Base-by-base conservation (phyloP, 2,797 vertebrate species). In the Chelonia mydas region DNA sequence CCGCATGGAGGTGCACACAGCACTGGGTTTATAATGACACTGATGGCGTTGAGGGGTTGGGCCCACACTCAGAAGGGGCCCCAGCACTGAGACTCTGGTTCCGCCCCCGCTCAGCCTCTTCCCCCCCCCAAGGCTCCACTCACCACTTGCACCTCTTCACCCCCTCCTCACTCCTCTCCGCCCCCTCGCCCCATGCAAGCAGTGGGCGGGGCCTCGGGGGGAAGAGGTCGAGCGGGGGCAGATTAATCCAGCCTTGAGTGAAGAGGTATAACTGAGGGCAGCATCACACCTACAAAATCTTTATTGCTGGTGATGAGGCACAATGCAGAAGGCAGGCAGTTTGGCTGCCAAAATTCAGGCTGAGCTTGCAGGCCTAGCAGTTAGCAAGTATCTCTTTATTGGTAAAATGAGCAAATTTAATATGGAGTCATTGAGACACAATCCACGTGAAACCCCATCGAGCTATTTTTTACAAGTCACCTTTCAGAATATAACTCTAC, bases 261-360 rank as follows among this genome's bases (percentile, higher is more conserved):
- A 16, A 31, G n/a, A 93, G 51, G 13, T 86, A 41, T 45, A 90
- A 21, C 28, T 87, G 45, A 25, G 92, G 59, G 49, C 33, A 68
- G 16, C 33, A 76, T 61, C 13, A 3, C 7, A 10, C 19, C 0
- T 15, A 5, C 17, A 53, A 11, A 6, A 57, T 31, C 1, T 68
- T 49, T 92, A 7, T 81, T 88, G 3, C 4, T 49, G 87, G 84
- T 84, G 74, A 45, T 16, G 31, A 86, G 13, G 8, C 17, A 87
- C 51, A 89, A 68, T 0, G 15, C 51, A 76, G 81, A 91, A 90
- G 6, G n/a, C 79, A 81, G 82, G 25, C 2, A 78, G 41, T 5
- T 2, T 9, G 47, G 2, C 0, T 83, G 31, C 7, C 4, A 51
- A 45, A 90, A 93, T 81, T 3, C 2, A 16, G 3, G 45, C 16